Percentiles rank a stretch among this genome's conserved stretches.
These are phyloP conservation scores for Okamejei kenojei DNA, from an alignment of 2,797 vertebrate species.

Conservation along the genomic window DNA sequence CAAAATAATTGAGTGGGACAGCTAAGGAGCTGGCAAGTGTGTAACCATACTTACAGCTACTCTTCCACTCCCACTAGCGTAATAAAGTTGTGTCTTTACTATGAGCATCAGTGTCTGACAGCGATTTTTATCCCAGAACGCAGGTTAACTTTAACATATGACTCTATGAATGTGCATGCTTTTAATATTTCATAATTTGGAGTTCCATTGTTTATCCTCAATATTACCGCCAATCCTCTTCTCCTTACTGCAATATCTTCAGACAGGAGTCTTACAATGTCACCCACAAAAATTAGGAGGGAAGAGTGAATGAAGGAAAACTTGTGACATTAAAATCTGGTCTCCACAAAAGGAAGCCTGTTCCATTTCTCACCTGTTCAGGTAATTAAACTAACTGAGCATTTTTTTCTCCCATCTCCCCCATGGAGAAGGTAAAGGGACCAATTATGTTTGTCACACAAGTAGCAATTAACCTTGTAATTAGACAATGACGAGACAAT, in stretches of 20 bases:
- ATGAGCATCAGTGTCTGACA: no score
- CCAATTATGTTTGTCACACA: slow-evolving; percentile 34
- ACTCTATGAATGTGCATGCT: not conserved
- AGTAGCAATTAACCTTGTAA: slow-evolving; percentile 31
- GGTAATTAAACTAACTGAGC: not conserved
- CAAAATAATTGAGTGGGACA: no score
- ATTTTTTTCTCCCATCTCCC: not conserved
- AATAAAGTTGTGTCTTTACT: no score
- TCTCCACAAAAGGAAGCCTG: not conserved
- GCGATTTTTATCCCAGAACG: no score
- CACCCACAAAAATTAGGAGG: not conserved
- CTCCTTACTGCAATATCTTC: not conserved
- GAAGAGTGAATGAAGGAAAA: not conserved
- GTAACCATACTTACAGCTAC: no score
- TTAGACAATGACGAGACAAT: slow-evolving; percentile 13
- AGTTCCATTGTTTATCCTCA: not conserved
- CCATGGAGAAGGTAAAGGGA: not conserved
- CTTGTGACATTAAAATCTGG: not conserved
- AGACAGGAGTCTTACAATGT: not conserved
- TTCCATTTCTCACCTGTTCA: not conserved
- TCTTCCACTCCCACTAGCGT: no score
- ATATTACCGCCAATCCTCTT: not conserved
- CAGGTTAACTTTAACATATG: no score
- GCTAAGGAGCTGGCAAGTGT: no score
- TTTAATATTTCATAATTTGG: not conserved